A percentile compares a stretch with the other conserved stretches of the same genome.
These are phyloP conservation scores for Himalopsyche kuldschensis DNA, from an alignment of 2,888 invertebrate genomes.

Conservation along the genomic window DNA sequence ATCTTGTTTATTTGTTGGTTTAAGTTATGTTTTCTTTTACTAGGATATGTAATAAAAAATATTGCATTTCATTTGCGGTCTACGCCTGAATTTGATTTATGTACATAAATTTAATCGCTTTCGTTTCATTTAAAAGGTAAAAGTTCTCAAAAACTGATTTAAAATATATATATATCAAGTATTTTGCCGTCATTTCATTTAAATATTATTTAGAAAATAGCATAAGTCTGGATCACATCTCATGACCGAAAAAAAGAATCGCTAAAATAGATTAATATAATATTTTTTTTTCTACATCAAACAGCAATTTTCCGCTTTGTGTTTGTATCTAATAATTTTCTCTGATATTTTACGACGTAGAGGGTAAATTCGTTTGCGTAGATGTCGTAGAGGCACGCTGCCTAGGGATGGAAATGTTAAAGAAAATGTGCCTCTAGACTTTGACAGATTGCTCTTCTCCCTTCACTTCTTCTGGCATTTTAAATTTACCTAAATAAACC, in stretches of 20 bases:
- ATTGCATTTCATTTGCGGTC: too few relatives aligned
- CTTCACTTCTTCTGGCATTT: background rate
- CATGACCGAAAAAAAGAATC: background rate
- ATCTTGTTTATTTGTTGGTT: too few relatives aligned
- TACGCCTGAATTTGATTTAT: too few relatives aligned
- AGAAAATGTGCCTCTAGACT: background rate
- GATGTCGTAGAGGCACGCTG: background rate
- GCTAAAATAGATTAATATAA: background rate
- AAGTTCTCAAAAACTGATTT: too few relatives aligned
- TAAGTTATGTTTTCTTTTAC: too few relatives aligned
- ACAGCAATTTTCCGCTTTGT: background rate
- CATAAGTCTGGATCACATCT: too few relatives aligned
- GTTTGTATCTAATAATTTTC: background rate
- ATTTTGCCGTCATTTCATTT: too few relatives aligned
- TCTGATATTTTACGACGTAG: background rate
- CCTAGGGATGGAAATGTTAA: background rate
- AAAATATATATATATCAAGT: too few relatives aligned
- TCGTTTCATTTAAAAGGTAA: too few relatives aligned
- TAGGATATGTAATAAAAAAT: too few relatives aligned
- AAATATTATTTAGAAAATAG: too few relatives aligned
- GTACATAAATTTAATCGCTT: too few relatives aligned
- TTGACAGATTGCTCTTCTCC: background rate
- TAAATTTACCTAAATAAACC: background rate
- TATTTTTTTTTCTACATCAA: background rate
- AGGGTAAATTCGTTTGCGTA: background rate